Evolutionary conservation across 2,797 vertebrate species (phyloP).

Genomic region (Austrolebias charrua): DNA sequence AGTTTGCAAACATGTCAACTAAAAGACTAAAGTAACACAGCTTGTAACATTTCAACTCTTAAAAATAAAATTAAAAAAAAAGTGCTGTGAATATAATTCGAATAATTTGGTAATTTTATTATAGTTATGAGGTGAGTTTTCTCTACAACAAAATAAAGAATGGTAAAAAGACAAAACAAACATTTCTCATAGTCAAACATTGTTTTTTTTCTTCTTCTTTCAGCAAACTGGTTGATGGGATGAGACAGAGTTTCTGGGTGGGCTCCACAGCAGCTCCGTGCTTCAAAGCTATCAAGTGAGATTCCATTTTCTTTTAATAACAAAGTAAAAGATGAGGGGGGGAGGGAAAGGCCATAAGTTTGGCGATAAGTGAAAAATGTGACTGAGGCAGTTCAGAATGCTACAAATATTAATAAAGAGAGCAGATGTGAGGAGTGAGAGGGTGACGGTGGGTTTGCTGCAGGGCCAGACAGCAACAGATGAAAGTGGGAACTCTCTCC

Average conservation of each 20-base stretch:
- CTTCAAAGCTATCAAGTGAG: slow-evolving; percentile 76
- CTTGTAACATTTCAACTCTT: slow-evolving; percentile 4
- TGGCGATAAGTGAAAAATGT: slow-evolving; percentile 70
- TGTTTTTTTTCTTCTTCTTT: slow-evolving; percentile 58
- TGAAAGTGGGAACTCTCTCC: slow-evolving; percentile 94
- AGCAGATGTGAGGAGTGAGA: slow-evolving; percentile 70
- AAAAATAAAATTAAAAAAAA: neutral
- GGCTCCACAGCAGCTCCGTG: slow-evolving; percentile 49
- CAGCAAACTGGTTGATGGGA: slow-evolving; percentile 65
- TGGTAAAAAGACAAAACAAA: slow-evolving; percentile 16
- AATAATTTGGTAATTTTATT: too few relatives aligned
- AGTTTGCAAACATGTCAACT: slow-evolving; percentile 27
- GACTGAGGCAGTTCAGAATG: slow-evolving; percentile 58
- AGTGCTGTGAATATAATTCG: too few relatives aligned
- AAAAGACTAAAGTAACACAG: slow-evolving; percentile 52
- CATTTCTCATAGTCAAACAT: neutral
- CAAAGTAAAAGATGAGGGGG: slow-evolving; percentile 34
- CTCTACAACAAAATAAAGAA: slow-evolving; percentile 6
- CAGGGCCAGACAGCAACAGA: slow-evolving; percentile 82
- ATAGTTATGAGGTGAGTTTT: neutral
- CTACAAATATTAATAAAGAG: slow-evolving; percentile 85
- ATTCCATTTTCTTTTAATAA: slow-evolving; percentile 53
- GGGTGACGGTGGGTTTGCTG: slow-evolving; percentile 81
- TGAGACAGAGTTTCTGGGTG: slow-evolving; percentile 65
- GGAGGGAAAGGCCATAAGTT: slow-evolving; percentile 54